phyloP scores from a whole-genome alignment of 2,113 vertebrate species.

The Macrotis lagotis region DNA sequence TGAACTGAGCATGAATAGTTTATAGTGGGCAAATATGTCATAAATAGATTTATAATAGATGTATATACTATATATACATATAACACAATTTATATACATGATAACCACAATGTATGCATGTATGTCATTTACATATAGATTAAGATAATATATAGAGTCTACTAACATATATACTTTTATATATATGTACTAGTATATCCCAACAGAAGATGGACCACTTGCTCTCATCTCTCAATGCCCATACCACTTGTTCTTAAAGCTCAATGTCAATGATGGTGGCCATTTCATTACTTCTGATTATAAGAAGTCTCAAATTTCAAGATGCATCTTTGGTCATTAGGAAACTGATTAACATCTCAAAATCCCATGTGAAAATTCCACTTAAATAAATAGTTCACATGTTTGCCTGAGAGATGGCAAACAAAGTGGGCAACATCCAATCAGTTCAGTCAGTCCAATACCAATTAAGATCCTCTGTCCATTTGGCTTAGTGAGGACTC shows the following conservation, averaged over 20 bases:
- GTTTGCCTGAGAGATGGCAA: slow-evolving; percentile 47
- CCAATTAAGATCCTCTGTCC: slow-evolving; percentile 48
- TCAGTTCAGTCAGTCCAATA: slow-evolving; percentile 48
- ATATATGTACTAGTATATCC: no score
- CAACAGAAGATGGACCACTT: no score
- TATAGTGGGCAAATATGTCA: no score
- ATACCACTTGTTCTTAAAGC: no score
- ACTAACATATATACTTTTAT: no score
- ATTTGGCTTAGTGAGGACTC: slow-evolving; percentile 49
- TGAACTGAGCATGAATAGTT: no score
- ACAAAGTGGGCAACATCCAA: slow-evolving; percentile 40
- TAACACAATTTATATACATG: no score
- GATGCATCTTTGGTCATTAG: slow-evolving; percentile 37
- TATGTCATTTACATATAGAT: no score
- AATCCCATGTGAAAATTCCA: background rate
- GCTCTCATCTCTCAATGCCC: background rate
- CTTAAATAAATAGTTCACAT: background rate
- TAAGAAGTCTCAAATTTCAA: slow-evolving; percentile 61
- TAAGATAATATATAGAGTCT: no score
- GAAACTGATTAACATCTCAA: slow-evolving; percentile 48
- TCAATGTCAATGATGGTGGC: background rate
- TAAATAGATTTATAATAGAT: no score
- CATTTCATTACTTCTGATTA: slow-evolving; percentile 54
- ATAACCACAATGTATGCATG: no score
- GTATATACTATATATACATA: no score